Conservation (phyloP, 2,797 vertebrate species). For the Myiotriccus ornatus region DNA sequence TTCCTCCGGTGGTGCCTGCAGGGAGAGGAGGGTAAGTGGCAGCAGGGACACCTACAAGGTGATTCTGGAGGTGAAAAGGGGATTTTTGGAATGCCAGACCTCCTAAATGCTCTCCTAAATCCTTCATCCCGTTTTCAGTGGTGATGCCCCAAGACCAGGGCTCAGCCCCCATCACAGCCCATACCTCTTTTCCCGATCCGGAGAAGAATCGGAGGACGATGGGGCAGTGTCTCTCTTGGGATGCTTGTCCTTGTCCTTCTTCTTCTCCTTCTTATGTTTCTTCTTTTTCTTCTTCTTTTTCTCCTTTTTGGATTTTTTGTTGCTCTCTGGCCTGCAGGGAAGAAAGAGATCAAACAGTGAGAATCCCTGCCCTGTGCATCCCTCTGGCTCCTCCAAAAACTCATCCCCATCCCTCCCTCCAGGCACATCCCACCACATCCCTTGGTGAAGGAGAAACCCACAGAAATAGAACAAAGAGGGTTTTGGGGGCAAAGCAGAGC, state of each 20-base stretch:
- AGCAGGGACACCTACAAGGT: rapidly evolving
- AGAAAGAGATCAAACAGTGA: background rate
- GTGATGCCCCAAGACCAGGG: no score
- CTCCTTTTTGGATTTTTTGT: constrained; percentile 87
- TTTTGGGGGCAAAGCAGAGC: background rate
- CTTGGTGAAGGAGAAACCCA: background rate
- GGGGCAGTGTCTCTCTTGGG: constrained; percentile 67
- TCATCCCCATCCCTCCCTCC: background rate
- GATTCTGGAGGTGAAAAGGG: background rate
- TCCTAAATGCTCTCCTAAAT: background rate
- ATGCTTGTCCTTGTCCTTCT: constrained; percentile 74
- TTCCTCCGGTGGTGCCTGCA: background rate
- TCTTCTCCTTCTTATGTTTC: constrained; percentile 81
- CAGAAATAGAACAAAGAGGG: no score
- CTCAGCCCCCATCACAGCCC: background rate
- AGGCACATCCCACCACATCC: background rate
- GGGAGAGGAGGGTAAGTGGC: background rate
- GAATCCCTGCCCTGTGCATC: background rate
- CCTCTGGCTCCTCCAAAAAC: background rate
- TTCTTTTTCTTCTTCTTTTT: constrained; percentile 85
- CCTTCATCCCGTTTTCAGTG: rapidly evolving
- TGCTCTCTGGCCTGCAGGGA: constrained; percentile 68
- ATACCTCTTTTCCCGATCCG: constrained; percentile 68
- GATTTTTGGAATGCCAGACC: background rate
- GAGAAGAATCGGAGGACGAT: constrained; percentile 19